A percentile compares a stretch with the other conserved stretches of the same genome.
phyloP scores from a whole-genome alignment of 2,888 invertebrate genomes.

The Cyclophora albipunctata region DNA sequence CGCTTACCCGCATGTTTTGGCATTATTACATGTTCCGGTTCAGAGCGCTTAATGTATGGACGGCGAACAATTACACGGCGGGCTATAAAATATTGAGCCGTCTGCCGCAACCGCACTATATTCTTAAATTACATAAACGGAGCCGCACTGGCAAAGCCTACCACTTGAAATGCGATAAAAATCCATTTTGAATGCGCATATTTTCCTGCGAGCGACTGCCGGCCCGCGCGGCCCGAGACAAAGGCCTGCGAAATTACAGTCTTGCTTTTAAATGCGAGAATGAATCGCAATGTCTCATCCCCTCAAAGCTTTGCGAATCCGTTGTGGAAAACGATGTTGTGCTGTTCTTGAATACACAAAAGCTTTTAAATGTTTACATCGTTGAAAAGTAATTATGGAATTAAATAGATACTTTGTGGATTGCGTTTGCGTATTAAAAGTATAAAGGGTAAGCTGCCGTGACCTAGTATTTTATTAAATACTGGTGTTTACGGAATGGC shows the following conservation, averaged over 20 bases:
- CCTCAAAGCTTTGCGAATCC: slow-evolving; percentile 63
- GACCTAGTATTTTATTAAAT: no score
- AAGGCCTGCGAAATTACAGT: slow-evolving; percentile 71
- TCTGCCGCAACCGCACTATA: slow-evolving; percentile 11
- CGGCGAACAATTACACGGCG: neutral
- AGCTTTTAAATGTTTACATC: slow-evolving; percentile 16
- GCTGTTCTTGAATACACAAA: slow-evolving; percentile 44
- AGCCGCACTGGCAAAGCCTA: slow-evolving; percentile 44
- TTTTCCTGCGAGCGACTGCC: slow-evolving; percentile 53
- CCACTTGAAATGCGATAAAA: slow-evolving; percentile 69
- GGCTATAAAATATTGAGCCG: slow-evolving; percentile 9
- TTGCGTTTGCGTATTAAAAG: no score
- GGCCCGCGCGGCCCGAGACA: slow-evolving; percentile 50
- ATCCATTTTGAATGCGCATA: slow-evolving; percentile 69
- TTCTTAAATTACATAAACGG: slow-evolving; percentile 31
- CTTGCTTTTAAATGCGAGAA: slow-evolving; percentile 72
- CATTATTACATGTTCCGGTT: slow-evolving; percentile 19
- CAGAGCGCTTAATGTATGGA: slow-evolving; percentile 7
- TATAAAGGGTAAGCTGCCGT: no score
- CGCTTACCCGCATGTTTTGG: slow-evolving; percentile 14
- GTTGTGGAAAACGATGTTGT: slow-evolving; percentile 41
- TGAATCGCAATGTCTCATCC: slow-evolving; percentile 70
- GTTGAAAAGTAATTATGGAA: neutral
- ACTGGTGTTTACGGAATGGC: no score
- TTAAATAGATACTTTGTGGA: neutral